phyloP scores from a whole-genome alignment of 1,140 invertebrate species.

The Macrocentrus cingulum region DNA sequence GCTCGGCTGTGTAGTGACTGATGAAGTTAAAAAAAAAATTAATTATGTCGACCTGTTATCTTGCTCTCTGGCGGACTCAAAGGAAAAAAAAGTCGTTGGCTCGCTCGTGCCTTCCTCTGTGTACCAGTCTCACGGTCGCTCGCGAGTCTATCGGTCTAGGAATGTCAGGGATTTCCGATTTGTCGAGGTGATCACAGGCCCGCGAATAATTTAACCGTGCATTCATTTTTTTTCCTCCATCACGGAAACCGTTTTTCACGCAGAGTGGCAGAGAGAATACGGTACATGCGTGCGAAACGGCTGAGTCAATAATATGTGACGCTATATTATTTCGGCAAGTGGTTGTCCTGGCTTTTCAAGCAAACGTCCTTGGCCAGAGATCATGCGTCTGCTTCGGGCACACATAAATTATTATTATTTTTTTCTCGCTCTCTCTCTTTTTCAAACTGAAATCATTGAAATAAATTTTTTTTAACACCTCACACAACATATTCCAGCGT shows the following conservation, averaged over 20 bases:
- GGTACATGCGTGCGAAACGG: neutral
- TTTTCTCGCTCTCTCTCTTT: no score
- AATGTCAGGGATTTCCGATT: constrained; percentile 10
- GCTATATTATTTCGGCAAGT: neutral
- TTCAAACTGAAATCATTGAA: no score
- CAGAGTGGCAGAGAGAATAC: neutral
- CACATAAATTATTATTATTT: no score
- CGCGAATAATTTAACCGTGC: neutral
- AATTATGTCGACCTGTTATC: no score
- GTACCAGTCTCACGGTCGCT: constrained; percentile 10
- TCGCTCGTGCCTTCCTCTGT: neutral
- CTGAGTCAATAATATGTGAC: constrained; percentile 8
- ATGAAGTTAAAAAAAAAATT: no score
- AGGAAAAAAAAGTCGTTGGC: constrained; percentile 4
- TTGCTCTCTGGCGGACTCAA: neutral
- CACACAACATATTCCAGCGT: no score
- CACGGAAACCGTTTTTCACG: neutral
- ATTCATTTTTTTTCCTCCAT: neutral
- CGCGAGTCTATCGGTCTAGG: constrained; percentile 4
- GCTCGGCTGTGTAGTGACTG: no score
- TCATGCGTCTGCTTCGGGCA: no score
- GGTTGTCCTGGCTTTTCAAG: neutral
- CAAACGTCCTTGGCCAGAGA: neutral
- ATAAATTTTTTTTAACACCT: no score
- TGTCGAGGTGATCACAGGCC: neutral